Evolutionary conservation across 2,888 invertebrate genomes (phyloP), one percentile per base, ranked within the genome.

Genomic region (Eupelmus urozonus): DNA sequence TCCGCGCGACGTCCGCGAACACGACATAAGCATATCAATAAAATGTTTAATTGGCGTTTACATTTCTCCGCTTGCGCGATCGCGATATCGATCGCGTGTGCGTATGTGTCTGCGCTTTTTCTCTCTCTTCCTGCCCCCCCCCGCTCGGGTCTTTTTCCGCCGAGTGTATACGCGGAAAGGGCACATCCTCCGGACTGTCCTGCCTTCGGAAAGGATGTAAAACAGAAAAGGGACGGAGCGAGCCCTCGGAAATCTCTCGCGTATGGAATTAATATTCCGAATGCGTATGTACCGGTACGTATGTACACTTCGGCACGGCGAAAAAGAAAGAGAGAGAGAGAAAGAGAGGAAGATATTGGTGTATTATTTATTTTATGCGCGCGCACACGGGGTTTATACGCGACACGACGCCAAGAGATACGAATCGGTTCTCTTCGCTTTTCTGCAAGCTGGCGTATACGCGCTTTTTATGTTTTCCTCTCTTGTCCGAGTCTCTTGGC

Each of bases 31-130:
- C 87, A 85, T 87, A 88, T 88, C 87, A 88, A 88, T 88, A 87
- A 88, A 88, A 87, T 87, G 88, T 87, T 88, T 88, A 88, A 88
- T 88, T 88, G 88, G 86, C 87, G 84, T 88, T 88, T 87, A 87
- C 88, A 88, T 87, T 87, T 87, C 87, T 87, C 85, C 85, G 87
- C 86, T 85, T 85, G 84, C 55, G 83, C 84, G 85, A 83, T 84
- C 83, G 86, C 83, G 87, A 87, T 86, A 86, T 84, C 74, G 83
- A 86, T 86, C 86, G 84, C 60, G 70, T 72, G 53, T 69, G 13
- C n/a, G n/a, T n/a, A n/a, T n/a, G n/a, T n/a, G n/a, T n/a, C n/a
- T 34, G 34, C 34, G 34, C 34, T 13, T 2, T n/a, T n/a, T 49
- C 49, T 49, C 16, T 49, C 49, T 49, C 16, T 49, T n/a, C 16